Conservation (phyloP, 1,140 invertebrate species). For the Bombus vancouverensis region DNA sequence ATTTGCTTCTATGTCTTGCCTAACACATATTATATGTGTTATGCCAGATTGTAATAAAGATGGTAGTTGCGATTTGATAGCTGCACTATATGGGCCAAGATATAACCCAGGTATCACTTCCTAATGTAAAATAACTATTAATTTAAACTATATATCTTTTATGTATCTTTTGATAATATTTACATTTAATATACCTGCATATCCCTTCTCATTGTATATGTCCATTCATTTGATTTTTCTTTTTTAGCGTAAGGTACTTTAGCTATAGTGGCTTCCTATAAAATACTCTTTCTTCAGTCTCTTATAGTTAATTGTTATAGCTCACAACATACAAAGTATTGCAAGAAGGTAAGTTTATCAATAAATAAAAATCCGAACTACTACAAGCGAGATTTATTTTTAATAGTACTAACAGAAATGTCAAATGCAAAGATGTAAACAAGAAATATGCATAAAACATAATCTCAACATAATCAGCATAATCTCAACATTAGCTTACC, state of each 20-base stretch:
- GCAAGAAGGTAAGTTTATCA: not conserved
- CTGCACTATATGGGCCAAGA: conserved; percentile 87
- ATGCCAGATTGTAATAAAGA: conserved; percentile 84
- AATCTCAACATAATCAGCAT: not conserved
- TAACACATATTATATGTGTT: conserved; percentile 88
- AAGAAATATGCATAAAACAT: not conserved
- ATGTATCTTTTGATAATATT: not conserved
- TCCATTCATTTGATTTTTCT: conserved; percentile 80
- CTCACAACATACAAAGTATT: too few species aligned
- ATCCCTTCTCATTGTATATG: conserved; percentile 85
- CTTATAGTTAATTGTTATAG: not conserved
- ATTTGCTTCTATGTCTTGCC: conserved; percentile 86
- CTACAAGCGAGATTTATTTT: not conserved
- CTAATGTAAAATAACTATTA: conserved; percentile 65
- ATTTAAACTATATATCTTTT: conserved; percentile 29
- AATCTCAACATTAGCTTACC: not conserved
- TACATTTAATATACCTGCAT: conserved; percentile 83
- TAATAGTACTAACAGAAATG: not conserved
- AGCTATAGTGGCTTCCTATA: conserved; percentile 64
- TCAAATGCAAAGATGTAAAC: not conserved
- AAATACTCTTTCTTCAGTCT: conserved; percentile 4
- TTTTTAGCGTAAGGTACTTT: too few species aligned
- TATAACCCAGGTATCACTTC: conserved; percentile 88
- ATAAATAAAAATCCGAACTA: not conserved
- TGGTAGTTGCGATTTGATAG: conserved; percentile 83